A percentile compares a stretch with the other conserved stretches of the same genome.
Conservation (phyloP, 2,797 vertebrate genomes). For the Phataginus tetradactyla region DNA sequence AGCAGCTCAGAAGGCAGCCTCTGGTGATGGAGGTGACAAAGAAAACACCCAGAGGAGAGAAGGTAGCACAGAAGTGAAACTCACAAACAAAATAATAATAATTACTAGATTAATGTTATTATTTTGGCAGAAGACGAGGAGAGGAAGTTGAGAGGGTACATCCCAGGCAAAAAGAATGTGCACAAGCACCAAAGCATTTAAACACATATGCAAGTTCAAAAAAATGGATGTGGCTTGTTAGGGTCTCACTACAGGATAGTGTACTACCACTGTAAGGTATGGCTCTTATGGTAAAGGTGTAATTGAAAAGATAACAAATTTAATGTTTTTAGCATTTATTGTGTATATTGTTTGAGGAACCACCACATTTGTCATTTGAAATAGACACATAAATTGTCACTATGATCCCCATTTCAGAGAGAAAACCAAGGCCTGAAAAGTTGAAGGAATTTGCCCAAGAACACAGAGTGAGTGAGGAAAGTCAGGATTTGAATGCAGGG, state of each 20-base stretch:
- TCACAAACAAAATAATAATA: not conserved
- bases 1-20: not conserved
- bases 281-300: slow-evolving; percentile 28
- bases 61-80: not conserved
- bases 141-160: not conserved
- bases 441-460: slow-evolving; percentile 15
- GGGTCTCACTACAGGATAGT: not conserved
- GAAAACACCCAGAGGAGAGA: not conserved
- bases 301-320: not conserved
- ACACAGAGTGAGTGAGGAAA: not conserved
- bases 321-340: not conserved
- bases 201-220: not conserved
- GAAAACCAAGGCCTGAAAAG: slow-evolving; percentile 21
- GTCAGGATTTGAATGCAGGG: not conserved
- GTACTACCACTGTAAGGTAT: not conserved
- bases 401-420: not conserved
- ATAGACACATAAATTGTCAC: not conserved
- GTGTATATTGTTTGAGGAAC: slow-evolving; percentile 10
- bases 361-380: slow-evolving; percentile 46
- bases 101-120: not conserved
- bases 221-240: slow-evolving; percentile 3
- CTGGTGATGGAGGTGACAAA: not conserved
- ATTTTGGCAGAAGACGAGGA: not conserved
- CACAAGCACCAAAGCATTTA: not conserved
- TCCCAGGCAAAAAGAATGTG: not conserved